A percentile compares a stretch with the other conserved stretches of the same genome.
Evolutionary conservation across 2,113 vertebrate genomes (phyloP).

Genomic region (Aphyosemion australe): DNA sequence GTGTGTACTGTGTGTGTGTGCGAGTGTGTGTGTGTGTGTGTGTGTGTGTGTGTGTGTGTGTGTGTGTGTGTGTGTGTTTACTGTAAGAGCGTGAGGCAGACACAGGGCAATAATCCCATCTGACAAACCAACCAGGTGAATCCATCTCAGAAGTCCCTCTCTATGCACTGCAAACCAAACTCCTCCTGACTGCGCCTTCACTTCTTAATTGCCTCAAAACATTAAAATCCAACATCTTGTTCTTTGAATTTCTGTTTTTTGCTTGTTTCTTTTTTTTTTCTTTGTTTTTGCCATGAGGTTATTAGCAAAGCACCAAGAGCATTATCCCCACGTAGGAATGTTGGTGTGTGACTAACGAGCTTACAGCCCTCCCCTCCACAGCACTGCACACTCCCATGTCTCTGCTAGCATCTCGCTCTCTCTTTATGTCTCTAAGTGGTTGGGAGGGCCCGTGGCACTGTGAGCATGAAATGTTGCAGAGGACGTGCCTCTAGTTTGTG

Average conservation of each 20-base stretch:
- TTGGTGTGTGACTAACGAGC: conserved; percentile 9
- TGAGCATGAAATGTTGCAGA: conserved; percentile 42
- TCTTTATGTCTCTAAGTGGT: conserved; percentile 21
- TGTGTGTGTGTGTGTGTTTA: conserved; percentile 32
- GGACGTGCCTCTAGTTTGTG: conserved; percentile 38
- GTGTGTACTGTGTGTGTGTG: conserved; percentile 1
- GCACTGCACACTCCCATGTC: conserved; percentile 45
- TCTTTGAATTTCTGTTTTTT: conserved; percentile 47
- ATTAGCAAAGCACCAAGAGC: conserved; percentile 3
- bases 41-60: conserved; percentile 33
- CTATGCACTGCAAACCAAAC: conserved; percentile 78
- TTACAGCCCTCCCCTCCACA: conserved; percentile 21
- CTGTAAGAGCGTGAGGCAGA: conserved; percentile 43
- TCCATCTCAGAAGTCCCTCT: conserved; percentile 62
- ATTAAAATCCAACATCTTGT: conserved; percentile 54
- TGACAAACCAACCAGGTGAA: conserved; percentile 29
- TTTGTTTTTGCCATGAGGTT: neutral
- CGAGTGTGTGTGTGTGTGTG: conserved; percentile 22
- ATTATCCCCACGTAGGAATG: conserved; percentile 30
- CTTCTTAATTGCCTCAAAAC: conserved; percentile 66
- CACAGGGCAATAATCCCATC: conserved; percentile 71
- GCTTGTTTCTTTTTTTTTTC: conserved; percentile 29
- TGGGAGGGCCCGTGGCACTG: conserved; percentile 54
- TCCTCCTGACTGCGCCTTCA: conserved; percentile 69
- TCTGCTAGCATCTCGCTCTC: conserved; percentile 9